Evolutionary conservation across 1,140 invertebrate species (phyloP).

Genomic region (Diabrotica virgifera): DNA sequence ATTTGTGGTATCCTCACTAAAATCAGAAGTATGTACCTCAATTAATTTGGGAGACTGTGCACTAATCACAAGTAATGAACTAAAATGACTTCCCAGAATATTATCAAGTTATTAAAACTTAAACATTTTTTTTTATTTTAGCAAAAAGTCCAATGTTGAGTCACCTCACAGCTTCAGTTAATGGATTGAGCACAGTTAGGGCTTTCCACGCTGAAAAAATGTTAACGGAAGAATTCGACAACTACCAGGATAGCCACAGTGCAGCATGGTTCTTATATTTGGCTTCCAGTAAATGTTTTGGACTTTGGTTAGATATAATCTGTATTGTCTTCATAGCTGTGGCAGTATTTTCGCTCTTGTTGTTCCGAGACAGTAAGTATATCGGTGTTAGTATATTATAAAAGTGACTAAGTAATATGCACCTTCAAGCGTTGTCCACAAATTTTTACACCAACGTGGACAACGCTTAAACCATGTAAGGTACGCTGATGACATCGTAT

Average conservation of each 20-base stretch:
- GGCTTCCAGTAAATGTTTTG: conserved; percentile 66
- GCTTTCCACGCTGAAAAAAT: conserved; percentile 76
- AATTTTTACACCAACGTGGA: too few relatives aligned
- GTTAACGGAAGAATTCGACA: conserved; percentile 77
- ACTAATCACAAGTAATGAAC: too few relatives aligned
- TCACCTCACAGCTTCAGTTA: conserved; percentile 52
- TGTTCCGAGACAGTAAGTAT: conserved; percentile 38
- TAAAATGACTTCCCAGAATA: too few relatives aligned
- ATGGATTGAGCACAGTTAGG: conserved; percentile 59
- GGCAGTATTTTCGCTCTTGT: conserved; percentile 56
- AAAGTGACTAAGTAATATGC: too few relatives aligned
- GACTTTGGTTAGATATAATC: conserved; percentile 74
- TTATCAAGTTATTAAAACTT: too few relatives aligned
- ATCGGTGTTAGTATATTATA: too few relatives aligned
- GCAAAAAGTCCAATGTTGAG: conserved; percentile 54
- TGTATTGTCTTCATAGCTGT: conserved; percentile 69
- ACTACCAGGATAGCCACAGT: conserved; percentile 70
- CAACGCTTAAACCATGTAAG: too few relatives aligned
- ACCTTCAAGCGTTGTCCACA: too few relatives aligned
- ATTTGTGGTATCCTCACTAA: too few relatives aligned
- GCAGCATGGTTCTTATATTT: conserved; percentile 65
- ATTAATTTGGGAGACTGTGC: too few relatives aligned
- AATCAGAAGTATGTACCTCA: too few relatives aligned
- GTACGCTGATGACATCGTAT: too few relatives aligned
- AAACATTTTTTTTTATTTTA: conserved; percentile 28